These are phyloP conservation scores for Leistus spinibarbis DNA, from an alignment of 2,888 invertebrate species.

Conservation along the genomic window DNA sequence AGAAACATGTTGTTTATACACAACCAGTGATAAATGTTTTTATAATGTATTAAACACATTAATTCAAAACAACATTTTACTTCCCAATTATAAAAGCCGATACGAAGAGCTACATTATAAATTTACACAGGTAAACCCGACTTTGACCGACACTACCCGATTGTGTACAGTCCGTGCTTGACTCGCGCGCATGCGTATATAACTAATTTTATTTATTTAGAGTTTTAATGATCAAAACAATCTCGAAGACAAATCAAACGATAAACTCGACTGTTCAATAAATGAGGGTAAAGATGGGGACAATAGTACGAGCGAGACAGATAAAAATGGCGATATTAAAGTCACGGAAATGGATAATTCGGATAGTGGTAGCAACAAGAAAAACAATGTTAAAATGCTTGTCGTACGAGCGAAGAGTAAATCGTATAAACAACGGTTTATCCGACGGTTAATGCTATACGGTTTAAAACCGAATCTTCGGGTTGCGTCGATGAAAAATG, in stretches of 20 bases:
- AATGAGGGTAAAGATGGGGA: slow-evolving; percentile 34
- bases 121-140: slow-evolving; percentile 57
- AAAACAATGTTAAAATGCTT: slow-evolving; percentile 50
- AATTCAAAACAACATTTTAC: slow-evolving; percentile 59
- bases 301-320: neutral
- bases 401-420: slow-evolving; percentile 53
- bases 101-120: slow-evolving; percentile 59
- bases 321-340: slow-evolving; percentile 16
- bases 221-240: slow-evolving; percentile 44
- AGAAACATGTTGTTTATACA: slow-evolving; percentile 63
- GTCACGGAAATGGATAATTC: slow-evolving; percentile 50
- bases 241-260: slow-evolving; percentile 45
- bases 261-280: slow-evolving; percentile 46
- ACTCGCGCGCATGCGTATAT: too few species aligned
- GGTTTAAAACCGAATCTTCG: slow-evolving; percentile 56
- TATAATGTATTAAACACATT: slow-evolving; percentile 59
- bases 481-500: slow-evolving; percentile 55
- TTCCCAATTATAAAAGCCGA: slow-evolving; percentile 59
- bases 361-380: slow-evolving; percentile 24
- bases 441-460: slow-evolving; percentile 54
- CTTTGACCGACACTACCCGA: too few species aligned
- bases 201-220: slow-evolving; percentile 6
- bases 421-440: slow-evolving; percentile 54
- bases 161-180: too few species aligned
- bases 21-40: slow-evolving; percentile 63